These are phyloP conservation scores for Podarcis lilfordi DNA, from an alignment of 2,797 vertebrate genomes.

Conservation along the genomic window DNA sequence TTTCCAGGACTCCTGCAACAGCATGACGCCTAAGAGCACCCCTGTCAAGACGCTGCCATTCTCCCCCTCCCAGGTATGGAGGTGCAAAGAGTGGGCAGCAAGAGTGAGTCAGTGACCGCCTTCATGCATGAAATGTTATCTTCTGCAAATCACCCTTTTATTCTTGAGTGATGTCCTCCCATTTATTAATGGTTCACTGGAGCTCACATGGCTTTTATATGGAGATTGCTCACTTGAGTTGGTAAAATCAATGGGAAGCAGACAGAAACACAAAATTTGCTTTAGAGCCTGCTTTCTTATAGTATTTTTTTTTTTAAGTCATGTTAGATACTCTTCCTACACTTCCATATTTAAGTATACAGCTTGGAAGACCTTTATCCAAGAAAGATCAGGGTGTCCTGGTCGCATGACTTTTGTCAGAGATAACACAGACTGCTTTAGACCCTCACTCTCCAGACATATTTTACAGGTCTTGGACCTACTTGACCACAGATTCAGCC, in stretches of 20 bases:
- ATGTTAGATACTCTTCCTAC: neutral
- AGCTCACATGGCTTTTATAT: neutral
- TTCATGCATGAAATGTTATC: too few species aligned
- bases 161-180: neutral
- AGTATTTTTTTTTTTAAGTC: neutral
- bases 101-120: neutral
- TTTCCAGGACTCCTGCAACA: slow-evolving; percentile 83
- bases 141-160: neutral
- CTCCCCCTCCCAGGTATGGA: slow-evolving; percentile 93
- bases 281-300: neutral
- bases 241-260: too few species aligned
- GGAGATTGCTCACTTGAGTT: neutral
- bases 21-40: slow-evolving; percentile 95
- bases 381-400: neutral
- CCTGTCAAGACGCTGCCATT: slow-evolving; percentile 85
- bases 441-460: too few species aligned
- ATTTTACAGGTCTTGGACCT: too few species aligned
- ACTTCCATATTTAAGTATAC: neutral
- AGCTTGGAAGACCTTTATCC: neutral
- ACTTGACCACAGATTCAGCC: too few species aligned
- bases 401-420: too few species aligned
- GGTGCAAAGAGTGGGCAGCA: neutral
- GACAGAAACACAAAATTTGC: neutral
- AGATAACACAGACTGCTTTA: too few species aligned
- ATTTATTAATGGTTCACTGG: neutral